Evolutionary conservation across 2,113 vertebrate genomes (phyloP), one percentile per base, ranked within the genome.

Genomic region (Poeciliopsis prolifica): DNA sequence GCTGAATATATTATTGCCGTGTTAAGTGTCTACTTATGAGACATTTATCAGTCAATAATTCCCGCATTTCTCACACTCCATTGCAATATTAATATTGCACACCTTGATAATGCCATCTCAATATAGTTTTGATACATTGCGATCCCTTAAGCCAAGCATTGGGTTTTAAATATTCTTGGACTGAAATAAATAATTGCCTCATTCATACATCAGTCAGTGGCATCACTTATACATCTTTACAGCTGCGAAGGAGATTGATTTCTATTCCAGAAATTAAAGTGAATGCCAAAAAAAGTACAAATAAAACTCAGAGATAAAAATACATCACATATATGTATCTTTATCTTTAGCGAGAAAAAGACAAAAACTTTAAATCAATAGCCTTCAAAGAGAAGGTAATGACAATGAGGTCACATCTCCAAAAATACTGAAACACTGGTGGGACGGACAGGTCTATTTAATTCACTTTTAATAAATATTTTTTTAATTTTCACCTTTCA

Each of bases 121-220:
- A 58, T 58, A n/a, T 58, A 24, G 24, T 9, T 58, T 24, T 24
- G 17, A 48, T n/a, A 54, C 9, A 10, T 54, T 54, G 19, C 2
- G 22, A 54, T 9, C 22, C 19, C 51, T 54, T 54, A 17, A 15
- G 15, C 15, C 44, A 48, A 48, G 44, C 5, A 81, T 65, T 22
- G 80, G 86, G 80, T 91, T 78, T 90, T 84, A 80, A 84, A 88
- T 90, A 79, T 89, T 87, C 86, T 80, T 48, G 44, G 44, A 19
- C 44, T 48, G 44, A 48, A 15, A 48, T 15, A 48, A 48, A 17
- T 4, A 48, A 37, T 7, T 15, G 44, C 44, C 17, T 48, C 17
- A 6, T 48, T 17, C 44, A 48, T 17, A 48, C 44, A 48, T 19
- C 44, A 48, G 4, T 48, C 14, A 48, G 44, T 48, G 44, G 44